Base-by-base conservation (phyloP, 2,113 vertebrate genomes). In the Thinocorus orbignyianus region DNA sequence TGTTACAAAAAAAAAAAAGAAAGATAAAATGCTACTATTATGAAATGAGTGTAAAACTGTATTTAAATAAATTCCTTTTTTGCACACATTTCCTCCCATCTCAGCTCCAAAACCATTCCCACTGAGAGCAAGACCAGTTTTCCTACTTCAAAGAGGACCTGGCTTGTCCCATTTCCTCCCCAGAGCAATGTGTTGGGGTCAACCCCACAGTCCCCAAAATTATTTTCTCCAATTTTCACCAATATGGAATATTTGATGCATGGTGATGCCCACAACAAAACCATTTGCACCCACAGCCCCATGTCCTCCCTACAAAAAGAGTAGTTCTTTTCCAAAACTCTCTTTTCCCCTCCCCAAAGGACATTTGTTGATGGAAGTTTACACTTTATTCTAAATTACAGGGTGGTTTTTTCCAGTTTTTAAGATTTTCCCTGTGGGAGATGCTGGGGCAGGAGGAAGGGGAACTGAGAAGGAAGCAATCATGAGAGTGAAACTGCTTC, bases 1-100 rank as follows among this genome's bases (percentile, higher is more conserved):
- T 33, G 93, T 95, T 79, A n/a, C n/a, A 13, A 41, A 41, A 41
- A 41, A 41, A 41, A 41, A 46, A 46, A 46, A 95, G 95, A 97
- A 97, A 97, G 96, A 97, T 97, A 96, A 97, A 98, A 96, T 57
- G 92, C 93, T 95, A 69, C 97, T 95, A 95, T 97, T 97, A 97
- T 74, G 81, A 97, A 98, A 96, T 11, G 33, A 96, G 74, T 93
- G 58, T 97, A 97, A 97, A 97, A 95, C 70, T 37, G 49, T 88
- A 93, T 97, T 97, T 95, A 97, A 97, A 97, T 93, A 96, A 82
- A 97, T 96, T 86, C 68, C 65, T 64, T 91, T 96, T 87, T 87
- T 33, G 81, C 86, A 66, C 73, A 69, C n/a, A 2, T 49, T 92
- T 95, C 66, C 64, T 88, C 78, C 82, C 76, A 44, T 64, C 85